These are phyloP conservation scores for Notodonta dromedarius DNA, from an alignment of 2,888 invertebrate genomes.

Conservation along the genomic window DNA sequence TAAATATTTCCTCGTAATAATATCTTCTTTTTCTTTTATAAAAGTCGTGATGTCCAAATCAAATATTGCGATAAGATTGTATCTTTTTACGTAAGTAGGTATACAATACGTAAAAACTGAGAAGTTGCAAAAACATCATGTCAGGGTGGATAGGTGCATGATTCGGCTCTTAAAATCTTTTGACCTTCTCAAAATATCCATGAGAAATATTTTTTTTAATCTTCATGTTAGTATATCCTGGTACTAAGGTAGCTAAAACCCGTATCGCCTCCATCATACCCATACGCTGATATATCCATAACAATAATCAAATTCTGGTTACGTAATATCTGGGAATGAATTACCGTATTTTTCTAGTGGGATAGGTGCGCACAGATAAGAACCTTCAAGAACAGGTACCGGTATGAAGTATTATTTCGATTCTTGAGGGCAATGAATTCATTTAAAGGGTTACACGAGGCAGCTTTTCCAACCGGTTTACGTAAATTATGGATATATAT, in stretches of 20 bases:
- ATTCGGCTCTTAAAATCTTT: not conserved
- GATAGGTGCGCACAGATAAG: no score
- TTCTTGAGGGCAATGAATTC: not conserved
- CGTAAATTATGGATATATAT: not conserved
- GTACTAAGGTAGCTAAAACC: no score
- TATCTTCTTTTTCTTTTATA: constrained; percentile 38
- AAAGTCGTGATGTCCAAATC: constrained; percentile 16
- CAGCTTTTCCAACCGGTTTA: not conserved
- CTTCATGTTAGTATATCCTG: no score
- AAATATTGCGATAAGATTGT: constrained; percentile 1
- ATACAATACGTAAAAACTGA: not conserved
- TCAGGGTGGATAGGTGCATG: not conserved
- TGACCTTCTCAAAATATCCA: constrained; percentile 3
- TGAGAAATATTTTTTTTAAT: not conserved
- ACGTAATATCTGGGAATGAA: not conserved
- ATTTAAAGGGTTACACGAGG: not conserved
- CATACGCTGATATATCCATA: no score
- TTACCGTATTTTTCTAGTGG: not conserved
- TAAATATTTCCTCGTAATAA: constrained; percentile 63
- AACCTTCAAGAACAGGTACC: not conserved
- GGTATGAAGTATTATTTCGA: not conserved
- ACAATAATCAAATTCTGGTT: no score
- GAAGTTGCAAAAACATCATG: not conserved
- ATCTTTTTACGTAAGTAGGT: not conserved
- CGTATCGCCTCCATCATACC: no score